These are phyloP conservation scores for Elephantulus edwardii DNA, from an alignment of 2,113 vertebrate species.

Conservation along the genomic window DNA sequence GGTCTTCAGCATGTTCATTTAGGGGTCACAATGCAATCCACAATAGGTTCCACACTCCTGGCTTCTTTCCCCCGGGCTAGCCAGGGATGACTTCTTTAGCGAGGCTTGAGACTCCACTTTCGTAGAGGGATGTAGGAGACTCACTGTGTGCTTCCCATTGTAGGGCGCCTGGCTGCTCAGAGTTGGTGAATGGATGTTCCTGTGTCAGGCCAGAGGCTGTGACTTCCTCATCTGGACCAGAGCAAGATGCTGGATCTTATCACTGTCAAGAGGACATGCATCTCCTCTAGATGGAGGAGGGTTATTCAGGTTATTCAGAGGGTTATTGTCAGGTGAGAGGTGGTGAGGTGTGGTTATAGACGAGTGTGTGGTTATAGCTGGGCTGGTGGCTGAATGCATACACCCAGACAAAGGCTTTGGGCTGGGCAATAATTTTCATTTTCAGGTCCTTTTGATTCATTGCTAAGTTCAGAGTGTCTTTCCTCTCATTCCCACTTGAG, in stretches of 20 bases:
- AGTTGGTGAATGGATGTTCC: neutral
- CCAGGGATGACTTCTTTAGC: neutral
- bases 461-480: neutral
- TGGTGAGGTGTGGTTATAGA: neutral
- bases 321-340: neutral
- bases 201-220: fast-evolving
- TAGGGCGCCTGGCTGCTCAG: fast-evolving
- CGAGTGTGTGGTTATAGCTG: fast-evolving
- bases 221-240: fast-evolving
- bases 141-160: neutral
- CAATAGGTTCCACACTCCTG: too few species aligned
- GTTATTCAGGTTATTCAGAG: neutral
- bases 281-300: neutral
- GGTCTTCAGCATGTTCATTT: neutral
- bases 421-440: neutral
- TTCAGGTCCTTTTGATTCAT: neutral
- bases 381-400: neutral
- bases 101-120: neutral
- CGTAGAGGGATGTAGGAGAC: neutral
- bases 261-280: neutral
- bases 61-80: fast-evolving
- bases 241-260: fast-evolving
- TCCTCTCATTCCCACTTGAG: neutral
- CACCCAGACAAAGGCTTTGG: neutral
- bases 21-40: neutral